Evolutionary conservation across 2,797 vertebrate species (phyloP), one percentile per base, ranked within the genome.

Genomic region (Pseudochromis fuscus): DNA sequence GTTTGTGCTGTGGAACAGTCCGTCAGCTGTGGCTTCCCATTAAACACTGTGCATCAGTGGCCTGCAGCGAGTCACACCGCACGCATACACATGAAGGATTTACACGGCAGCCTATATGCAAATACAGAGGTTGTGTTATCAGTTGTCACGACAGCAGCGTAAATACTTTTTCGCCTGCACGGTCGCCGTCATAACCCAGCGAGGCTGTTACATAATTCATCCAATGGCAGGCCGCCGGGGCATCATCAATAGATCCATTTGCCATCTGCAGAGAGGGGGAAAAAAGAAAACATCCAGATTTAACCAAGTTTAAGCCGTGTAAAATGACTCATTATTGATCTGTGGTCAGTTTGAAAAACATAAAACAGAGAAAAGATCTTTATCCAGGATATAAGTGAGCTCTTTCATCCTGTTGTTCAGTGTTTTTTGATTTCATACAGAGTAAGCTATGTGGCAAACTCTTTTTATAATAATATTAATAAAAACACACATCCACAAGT

Each of bases 161-260:
- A 51, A 74, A 79, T 33, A 67, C 72, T 77, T 76, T 82, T 81
- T 62, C 64, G 69, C 70, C 67, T 18, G 60, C 67, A 49, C 61
- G 12, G 73, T 64, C 52, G 31, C 82, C 80, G 75, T 82, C 72
- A 83, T 75, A 84, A 84, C 76, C 73, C 38, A 44, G 18, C 5
- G 15, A 79, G 71, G 72, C 52, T 87, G 67, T 91, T 88, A 89
- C 82, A 90, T 91, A 92, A 92, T 92, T 89, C 75, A 90, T 91
- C 82, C 77, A 50, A 74, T 58, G 71, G 76, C 69, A 77, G 79
- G 63, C 62, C 67, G 58, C 73, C 73, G 70, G 68, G 76, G 67
- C 86, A 70, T 79, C 76, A 83, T 88, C 82, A 72, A 88, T 84
- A 87, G 72, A 87, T 80, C 82, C 56, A 64, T 79, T 72, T 19